Evolutionary conservation across 2,888 invertebrate genomes (phyloP), one percentile per base, ranked within the genome.

Genomic region (Drosophila conformis): DNA sequence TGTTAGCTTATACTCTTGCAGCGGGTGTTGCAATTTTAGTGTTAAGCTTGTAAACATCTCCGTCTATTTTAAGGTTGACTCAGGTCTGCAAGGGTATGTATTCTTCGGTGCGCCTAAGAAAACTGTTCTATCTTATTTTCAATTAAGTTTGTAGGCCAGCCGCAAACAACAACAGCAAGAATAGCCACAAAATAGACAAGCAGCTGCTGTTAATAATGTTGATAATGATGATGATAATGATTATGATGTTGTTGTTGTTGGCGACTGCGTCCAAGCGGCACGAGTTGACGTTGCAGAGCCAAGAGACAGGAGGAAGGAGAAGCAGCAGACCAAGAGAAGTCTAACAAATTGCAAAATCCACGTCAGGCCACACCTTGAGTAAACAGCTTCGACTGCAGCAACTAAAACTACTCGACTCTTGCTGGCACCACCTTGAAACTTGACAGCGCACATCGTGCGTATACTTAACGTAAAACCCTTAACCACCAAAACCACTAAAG

Each of bases 281-380:
- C 31, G 25, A 46, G 46, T 46, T 46, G 46, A 46, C 46, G 46
- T 46, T 46, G 46, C 2, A 25, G 46, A 46, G 46, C 15, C 25
- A 8, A 46, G 21, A 15, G 4, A 29, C 49, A 33, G 21, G 15
- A 56, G 27, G 25, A 11, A 48, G 31, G 33, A 36, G 36, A 29
- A 33, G 21, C n/a, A 21, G 13, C 25, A 42, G 29, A 61, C 38
- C 38, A 58, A 81, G 80, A 73, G 87, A 90, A 86, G 89, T 78
- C 84, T 71, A 87, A 90, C 86, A 90, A 86, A 90, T 90, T 90
- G 87, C 76, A 76, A 90, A 84, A 90, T 90, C 87, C 89, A 87
- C 89, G 73, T 72, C 84, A 72, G 75, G 87, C 85, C 77, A 71
- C 88, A 89, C 84, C 89, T 78, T 73, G 69, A 51, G 85, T 79